Base-by-base conservation (phyloP, 30 jellyfish, hydroid and myxozoan genomes). In the Pelagia noctiluca region DNA sequence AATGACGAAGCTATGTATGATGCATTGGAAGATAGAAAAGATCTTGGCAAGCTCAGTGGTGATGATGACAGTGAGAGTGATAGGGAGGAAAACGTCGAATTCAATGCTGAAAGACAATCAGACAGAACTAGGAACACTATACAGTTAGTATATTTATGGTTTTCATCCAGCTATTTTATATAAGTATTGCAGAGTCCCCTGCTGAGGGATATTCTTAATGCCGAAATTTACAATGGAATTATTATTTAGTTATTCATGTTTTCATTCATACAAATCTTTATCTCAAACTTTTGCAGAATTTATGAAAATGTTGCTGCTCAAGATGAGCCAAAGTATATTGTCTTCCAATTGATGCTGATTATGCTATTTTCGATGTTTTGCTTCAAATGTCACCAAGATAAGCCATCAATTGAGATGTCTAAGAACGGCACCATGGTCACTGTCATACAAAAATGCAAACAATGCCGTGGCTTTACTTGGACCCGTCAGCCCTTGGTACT, bases 371-470 rank as follows among this genome's bases (percentile, higher is more conserved):
- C 72, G 0, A 35, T 71, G 84, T 71, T 71, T 42, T 82, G 92
- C 37, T 82, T 68, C 29, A 29, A 37, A 50, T 82, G 84, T n/a
- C 67, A 49, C 49, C 63, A 42, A 11, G 81, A 36, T 16, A 42
- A 8, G 33, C 85, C 91, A 8, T 3, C 71, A 24, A 70, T 66
- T 10, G 31, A 37, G 8, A 71, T 71, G 75, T 25, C 29, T 22
- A 64, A 42, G 37, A 71, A 46, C 71, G 87, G 87, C 26, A 71
- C 75, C 33, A 70, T 84, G 86, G 94, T 71, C 25, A 84, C 87
- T 52, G 88, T 84, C 32, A n/a, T 38, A 7, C 94, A 84, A 54
- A n/a, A 35, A 28, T 84, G 94, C 47, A 11, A 26, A 32, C 24
- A n/a, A 16, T 71, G 94, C 63, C 77, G 87, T 26, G 8, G 63